Percentiles rank a stretch among this genome's conserved stretches.
These are phyloP conservation scores for Geococcyx californianus DNA, from an alignment of 2,113 vertebrate genomes.

Conservation along the genomic window DNA sequence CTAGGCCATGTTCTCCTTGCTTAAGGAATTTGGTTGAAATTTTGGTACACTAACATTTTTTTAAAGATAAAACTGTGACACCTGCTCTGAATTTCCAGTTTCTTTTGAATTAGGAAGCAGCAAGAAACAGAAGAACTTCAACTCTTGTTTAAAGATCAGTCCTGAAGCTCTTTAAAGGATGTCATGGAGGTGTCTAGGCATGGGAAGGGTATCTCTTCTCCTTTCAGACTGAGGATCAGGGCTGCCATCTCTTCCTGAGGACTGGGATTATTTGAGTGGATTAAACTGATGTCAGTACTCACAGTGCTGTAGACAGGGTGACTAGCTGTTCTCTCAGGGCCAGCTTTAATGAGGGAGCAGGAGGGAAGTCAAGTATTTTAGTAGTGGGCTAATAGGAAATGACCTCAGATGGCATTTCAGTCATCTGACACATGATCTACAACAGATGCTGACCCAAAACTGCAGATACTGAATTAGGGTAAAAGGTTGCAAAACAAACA, in stretches of 20 bases:
- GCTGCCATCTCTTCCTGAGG: neutral
- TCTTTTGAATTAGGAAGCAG: neutral
- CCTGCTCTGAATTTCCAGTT: neutral
- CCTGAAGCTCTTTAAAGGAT: neutral
- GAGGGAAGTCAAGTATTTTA: neutral
- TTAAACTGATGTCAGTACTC: neutral
- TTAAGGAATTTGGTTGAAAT: neutral
- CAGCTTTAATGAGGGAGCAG: neutral
- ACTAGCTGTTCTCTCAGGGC: neutral
- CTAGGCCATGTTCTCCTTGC: neutral
- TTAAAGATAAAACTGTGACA: neutral
- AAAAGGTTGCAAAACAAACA: neutral
- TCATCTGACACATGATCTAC: neutral
- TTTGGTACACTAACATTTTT: neutral
- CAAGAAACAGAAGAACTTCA: neutral
- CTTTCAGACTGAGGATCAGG: neutral
- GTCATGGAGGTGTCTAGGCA: neutral
- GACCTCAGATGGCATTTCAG: neutral
- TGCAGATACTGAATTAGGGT: neutral
- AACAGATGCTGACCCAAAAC: neutral
- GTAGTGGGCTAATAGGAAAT: neutral
- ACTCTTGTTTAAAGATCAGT: neutral
- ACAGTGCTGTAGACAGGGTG: rapidly evolving
- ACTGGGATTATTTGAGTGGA: neutral
- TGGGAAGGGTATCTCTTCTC: neutral